Evolutionary conservation across 2,797 vertebrate species (phyloP), one percentile per base, ranked within the genome.

Genomic region (Loris lydekkerianus): DNA sequence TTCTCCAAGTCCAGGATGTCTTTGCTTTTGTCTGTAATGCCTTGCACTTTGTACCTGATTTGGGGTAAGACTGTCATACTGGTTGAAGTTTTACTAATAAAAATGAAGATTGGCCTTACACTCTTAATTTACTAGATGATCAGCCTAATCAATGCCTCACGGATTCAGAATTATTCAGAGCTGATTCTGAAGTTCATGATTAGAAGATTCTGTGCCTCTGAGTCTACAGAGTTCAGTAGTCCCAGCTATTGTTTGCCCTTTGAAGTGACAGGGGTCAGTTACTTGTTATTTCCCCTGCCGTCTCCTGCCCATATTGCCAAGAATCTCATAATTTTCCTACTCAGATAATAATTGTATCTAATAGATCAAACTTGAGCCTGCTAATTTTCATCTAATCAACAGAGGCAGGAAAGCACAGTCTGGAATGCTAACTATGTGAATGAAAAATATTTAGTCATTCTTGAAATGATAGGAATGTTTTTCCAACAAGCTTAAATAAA

Each of bases 401-500:
- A 97, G 94, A 97, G 97, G 97, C 95, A 97, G 98, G 98, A 98
- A 97, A 98, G 98, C 98, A 97, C 96, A 95, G 97, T 92, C 97
- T 98, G 98, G 98, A 99, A 99, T 99, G 98, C 76, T 1, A 98
- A 98, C 98, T 99, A 99, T 99, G 98, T 98, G 98, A 94, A 98
- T 98, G 98, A 98, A 99, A 99, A 98, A 99, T 98, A 99, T 98
- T 98, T 98, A 98, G 99, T 98, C 98, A 98, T 98, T 98, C 98
- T 98, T 98, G 99, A 99, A 99, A 99, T 99, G 99, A 98, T 98
- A 98, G 98, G 98, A 99, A 99, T 99, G 98, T 99, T 99, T 99
- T 99, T 98, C 98, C 98, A 98, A 98, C 98, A 98, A 98, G 98
- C 98, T 98, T 99, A 98, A 98, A 98, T 98, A 99, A 99, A 99